A percentile compares a stretch with the other conserved stretches of the same genome.
Conservation (phyloP, 2,113 vertebrate genomes). For the Pionites leucogaster region DNA sequence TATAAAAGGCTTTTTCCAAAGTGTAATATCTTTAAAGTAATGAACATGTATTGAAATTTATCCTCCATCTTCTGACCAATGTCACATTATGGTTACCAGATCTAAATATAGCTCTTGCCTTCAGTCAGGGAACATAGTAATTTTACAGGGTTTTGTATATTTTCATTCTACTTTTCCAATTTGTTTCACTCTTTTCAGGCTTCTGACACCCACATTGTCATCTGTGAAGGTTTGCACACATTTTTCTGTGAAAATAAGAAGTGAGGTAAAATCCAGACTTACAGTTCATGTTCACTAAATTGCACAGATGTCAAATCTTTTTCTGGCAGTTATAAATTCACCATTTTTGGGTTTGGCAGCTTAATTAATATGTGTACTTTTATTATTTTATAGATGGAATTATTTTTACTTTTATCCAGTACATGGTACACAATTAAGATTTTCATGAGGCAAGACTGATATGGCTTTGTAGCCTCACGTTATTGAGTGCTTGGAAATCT, state of each 20-base stretch:
- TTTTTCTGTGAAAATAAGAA: conserved; percentile 40
- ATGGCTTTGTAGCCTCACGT: neutral
- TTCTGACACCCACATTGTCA: conserved; percentile 37
- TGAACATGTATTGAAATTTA: conserved; percentile 51
- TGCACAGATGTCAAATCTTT: neutral
- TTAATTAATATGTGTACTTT: neutral
- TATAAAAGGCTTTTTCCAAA: conserved; percentile 39
- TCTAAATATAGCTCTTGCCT: conserved; percentile 59
- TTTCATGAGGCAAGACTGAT: neutral
- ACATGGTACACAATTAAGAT: neutral
- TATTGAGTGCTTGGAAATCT: conserved; percentile 26
- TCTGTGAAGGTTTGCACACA: neutral
- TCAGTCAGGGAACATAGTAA: conserved; percentile 45
- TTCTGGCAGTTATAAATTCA: neutral
- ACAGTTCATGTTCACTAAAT: neutral
- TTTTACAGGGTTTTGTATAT: conserved; percentile 56
- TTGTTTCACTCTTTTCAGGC: conserved; percentile 57
- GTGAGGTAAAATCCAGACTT: conserved; percentile 11
- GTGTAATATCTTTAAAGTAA: conserved; percentile 60
- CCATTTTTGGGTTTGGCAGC: neutral
- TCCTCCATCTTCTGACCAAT: conserved; percentile 57
- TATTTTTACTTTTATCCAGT: conserved; percentile 2
- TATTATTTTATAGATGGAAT: neutral
- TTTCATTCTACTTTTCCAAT: conserved; percentile 67
- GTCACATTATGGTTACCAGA: conserved; percentile 49